phyloP scores from a whole-genome alignment of 2,888 invertebrate genomes.

The Pelosia muscerda region DNA sequence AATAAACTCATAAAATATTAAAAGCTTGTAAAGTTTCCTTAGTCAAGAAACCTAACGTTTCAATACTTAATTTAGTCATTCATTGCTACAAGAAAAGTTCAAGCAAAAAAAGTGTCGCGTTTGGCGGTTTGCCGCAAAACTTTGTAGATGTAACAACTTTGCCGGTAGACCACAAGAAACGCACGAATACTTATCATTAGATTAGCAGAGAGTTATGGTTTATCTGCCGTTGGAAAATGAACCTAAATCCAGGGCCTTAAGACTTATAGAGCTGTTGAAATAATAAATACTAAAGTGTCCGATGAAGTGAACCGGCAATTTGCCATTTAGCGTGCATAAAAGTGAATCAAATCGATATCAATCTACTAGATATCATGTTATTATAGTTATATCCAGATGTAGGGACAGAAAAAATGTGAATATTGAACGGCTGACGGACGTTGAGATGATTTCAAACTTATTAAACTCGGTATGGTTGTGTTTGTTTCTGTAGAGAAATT shows the following conservation, averaged over 20 bases:
- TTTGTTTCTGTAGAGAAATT: not conserved
- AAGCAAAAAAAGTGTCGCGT: constrained; percentile 51
- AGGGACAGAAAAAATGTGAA: constrained; percentile 62
- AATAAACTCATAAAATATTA: constrained; percentile 11
- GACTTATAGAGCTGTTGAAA: constrained; percentile 44
- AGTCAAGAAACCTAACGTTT: constrained; percentile 7
- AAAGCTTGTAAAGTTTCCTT: constrained; percentile 5
- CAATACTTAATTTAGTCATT: constrained; percentile 39
- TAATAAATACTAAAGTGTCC: constrained; percentile 63
- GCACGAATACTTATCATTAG: constrained; percentile 44
- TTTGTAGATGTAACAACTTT: constrained; percentile 53
- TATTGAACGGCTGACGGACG: not conserved
- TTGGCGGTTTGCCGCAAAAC: constrained; percentile 57
- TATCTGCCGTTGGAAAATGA: constrained; percentile 38
- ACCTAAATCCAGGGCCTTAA: constrained; percentile 54
- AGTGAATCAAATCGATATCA: constrained; percentile 75
- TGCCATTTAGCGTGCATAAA: constrained; percentile 81
- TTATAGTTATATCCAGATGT: constrained; percentile 67
- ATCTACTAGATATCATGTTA: constrained; percentile 79
- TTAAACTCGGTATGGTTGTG: not conserved
- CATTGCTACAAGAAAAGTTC: constrained; percentile 35
- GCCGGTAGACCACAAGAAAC: constrained; percentile 60
- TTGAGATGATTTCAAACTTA: not conserved
- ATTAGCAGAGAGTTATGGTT: constrained; percentile 30
- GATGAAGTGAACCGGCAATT: constrained; percentile 76